Evolutionary conservation across 1,140 invertebrate genomes (phyloP).

Genomic region (Agraylea sexmaculata): DNA sequence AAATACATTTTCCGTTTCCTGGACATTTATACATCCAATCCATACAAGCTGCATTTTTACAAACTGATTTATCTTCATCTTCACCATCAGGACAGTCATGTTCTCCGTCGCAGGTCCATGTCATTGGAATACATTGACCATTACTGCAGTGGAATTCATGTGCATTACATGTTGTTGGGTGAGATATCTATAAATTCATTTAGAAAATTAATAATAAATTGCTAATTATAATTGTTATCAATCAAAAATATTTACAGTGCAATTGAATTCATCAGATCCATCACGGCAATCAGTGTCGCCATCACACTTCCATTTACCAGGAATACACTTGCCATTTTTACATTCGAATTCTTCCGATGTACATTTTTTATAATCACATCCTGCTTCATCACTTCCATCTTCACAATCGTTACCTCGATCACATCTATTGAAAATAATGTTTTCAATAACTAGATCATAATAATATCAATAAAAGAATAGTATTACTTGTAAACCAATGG

Average conservation of each 20-base stretch:
- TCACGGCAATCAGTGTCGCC: constrained; percentile 60
- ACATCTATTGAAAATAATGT: constrained; percentile 29
- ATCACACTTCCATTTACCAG: constrained; percentile 47
- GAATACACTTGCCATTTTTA: constrained; percentile 40
- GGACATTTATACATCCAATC: constrained; percentile 41
- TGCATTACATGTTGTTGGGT: constrained; percentile 24
- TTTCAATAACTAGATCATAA: background rate
- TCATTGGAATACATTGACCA: constrained; percentile 56
- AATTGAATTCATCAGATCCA: constrained; percentile 40
- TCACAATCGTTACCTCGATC: constrained; percentile 58
- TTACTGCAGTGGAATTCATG: constrained; percentile 42
- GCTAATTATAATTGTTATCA: background rate
- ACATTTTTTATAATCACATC: constrained; percentile 19
- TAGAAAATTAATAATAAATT: constrained; percentile 3
- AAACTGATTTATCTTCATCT: constrained; percentile 49
- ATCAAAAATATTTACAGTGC: constrained; percentile 14
- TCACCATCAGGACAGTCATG: constrained; percentile 56
- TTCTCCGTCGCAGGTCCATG: constrained; percentile 63
- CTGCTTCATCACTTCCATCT: constrained; percentile 45
- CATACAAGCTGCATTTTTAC: constrained; percentile 35
- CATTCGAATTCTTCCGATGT: constrained; percentile 21
- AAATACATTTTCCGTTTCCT: constrained; percentile 48
- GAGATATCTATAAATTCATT: constrained; percentile 4
- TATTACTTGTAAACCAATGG: constrained; percentile 19
- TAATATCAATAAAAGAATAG: background rate